Base-by-base conservation (phyloP, 2,888 invertebrate species). In the Coleophora flavipennella region DNA sequence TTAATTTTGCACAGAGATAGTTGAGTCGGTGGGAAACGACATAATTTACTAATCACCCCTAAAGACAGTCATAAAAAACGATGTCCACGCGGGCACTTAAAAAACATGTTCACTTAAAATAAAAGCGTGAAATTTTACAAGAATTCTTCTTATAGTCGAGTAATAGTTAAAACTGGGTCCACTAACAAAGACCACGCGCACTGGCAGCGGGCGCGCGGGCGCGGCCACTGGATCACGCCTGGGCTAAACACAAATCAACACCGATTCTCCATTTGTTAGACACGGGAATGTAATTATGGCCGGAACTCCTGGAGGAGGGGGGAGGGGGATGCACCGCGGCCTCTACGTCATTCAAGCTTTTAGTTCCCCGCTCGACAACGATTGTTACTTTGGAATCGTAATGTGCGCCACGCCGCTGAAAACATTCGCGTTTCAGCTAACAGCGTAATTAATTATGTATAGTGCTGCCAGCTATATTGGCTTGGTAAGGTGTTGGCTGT, bases 251-350 rank as follows among this genome's bases (percentile, higher is more conserved):
- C 85, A 84, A 85, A 86, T 85, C 86, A 86, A 86, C 86, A 86
- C 77, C 83, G 86, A 85, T 86, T 85, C 85, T 86, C 86, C 86
- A 86, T 86, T 86, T 86, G 85, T 86, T 85, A 84, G 85, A 86
- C 86, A 86, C 80, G 83, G 80, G 81, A 86, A 86, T 84, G 84
- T 86, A 85, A 86, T 86, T 86, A 86, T 85, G 83, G 79, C 75
- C 76, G 78, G 78, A 77, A 77, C 76, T 75, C 73, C 76, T 73
- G 67, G 68, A 58, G 67, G 69, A 69, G 57, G 43, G 58, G n/a
- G 46, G 39, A 49, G 55, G 41, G 46, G 51, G 48, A 31, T 57
- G 57, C 60, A 57, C 51, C 45, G 59, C 49, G 60, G 62, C 61
- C 58, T 58, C 57, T 67, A 62, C 75, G 71, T 76, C 79, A 78